Evolutionary conservation across 2,888 invertebrate genomes (phyloP), one percentile per base, ranked within the genome.

Genomic region (Arrhopalites spinosus): DNA sequence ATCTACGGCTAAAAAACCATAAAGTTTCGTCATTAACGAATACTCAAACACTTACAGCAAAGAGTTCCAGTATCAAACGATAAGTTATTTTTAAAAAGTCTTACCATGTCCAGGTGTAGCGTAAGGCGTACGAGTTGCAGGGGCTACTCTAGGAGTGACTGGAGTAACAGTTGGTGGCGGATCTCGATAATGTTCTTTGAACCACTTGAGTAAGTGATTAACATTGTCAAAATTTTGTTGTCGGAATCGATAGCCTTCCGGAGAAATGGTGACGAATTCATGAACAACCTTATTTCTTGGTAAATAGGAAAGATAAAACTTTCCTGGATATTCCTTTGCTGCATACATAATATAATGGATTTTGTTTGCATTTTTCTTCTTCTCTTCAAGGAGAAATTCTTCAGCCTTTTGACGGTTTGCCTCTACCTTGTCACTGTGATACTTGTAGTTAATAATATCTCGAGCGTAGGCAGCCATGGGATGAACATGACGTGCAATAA

Each of bases 381-480:
- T 96, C 84, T 98, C 97, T 25, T 95, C 95, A 81, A 92, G 91
- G 43, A 98, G 87, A 72, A 90, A 87, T 84, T 95, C 95, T 83
- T 97, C 96, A 73, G 95, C 92, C 84, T 93, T 93, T 83, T 95
- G 94, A 76, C 93, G 90, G 83, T 91, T 90, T 1, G 95, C 95
- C 0, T 91, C 90, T 70, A 91, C 89, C 36, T 91, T 90, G 30
- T 91, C 89, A 81, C 91, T 90, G 86, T 92, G 97, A 86, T 98
- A 97, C 84, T 96, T 96, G 87, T 96, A 97, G 56, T 91, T 90
- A 71, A 96, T 87, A 53, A 99, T 88, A 84, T 99, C 99, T 1
- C 96, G 89, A 0, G 95, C 96, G 84, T 92, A 92, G 0, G 93
- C 90, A 0, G 98, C 97, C 97, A 99, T 97, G 0, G 98, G 99